phyloP scores from a whole-genome alignment of 2,888 invertebrate species.

The Cosmorhoe ocellata region DNA sequence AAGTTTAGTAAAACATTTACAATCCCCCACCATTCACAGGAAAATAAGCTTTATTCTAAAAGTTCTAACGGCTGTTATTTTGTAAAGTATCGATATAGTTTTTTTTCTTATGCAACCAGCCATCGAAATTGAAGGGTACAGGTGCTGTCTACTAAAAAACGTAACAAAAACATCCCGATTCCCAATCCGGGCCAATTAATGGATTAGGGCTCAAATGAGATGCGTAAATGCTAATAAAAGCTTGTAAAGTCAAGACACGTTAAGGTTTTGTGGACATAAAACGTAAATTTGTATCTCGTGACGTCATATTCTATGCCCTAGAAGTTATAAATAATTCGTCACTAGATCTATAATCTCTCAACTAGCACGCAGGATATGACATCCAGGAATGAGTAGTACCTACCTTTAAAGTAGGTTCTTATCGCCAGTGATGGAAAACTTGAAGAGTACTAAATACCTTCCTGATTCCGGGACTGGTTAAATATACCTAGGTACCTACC shows the following conservation, averaged over 20 bases:
- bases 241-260: conserved; percentile 21
- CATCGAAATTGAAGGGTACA: conserved; percentile 68
- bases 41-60: conserved; percentile 12
- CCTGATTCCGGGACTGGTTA: no score
- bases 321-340: no score
- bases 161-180: conserved; percentile 50
- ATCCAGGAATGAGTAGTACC: no score
- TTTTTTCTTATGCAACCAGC: conserved; percentile 62
- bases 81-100: conserved; percentile 6
- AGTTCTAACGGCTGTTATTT: neutral
- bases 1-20: conserved; percentile 49
- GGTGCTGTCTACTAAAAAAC: conserved; percentile 57
- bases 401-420: no score
- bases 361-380: no score
- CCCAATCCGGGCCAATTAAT: conserved; percentile 68
- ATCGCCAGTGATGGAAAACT: no score
- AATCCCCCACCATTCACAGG: conserved; percentile 14
- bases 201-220: conserved; percentile 64
- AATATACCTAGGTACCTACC: no score
- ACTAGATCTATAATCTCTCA: no score
- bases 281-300: neutral
- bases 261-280: neutral
- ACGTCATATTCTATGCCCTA: no score
- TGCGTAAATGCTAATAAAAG: conserved; percentile 48
- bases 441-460: no score